A percentile compares a stretch with the other conserved stretches of the same genome.
phyloP scores from a whole-genome alignment of 92 coral and sea anemone species.

The Epizoanthus stellaris region DNA sequence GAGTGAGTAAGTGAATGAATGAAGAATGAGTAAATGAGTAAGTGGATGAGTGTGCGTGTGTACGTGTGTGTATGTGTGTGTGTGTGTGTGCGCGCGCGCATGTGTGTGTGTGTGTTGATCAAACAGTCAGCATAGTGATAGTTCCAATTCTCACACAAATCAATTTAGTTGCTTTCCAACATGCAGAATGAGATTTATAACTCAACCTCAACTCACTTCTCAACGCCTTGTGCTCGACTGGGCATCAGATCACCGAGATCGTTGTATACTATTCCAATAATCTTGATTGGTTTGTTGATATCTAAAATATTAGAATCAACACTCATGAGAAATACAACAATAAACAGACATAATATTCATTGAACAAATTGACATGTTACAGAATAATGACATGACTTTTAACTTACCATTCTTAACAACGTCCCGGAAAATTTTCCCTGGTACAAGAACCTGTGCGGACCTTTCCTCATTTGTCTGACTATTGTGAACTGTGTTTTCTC shows the following conservation, averaged over 20 bases:
- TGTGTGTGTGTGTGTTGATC: not conserved
- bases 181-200: not conserved
- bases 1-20: no score
- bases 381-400: not conserved
- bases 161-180: no score
- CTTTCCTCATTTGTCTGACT: not conserved
- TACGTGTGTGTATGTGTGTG: not conserved
- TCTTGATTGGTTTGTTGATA: slow-evolving; percentile 48
- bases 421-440: slow-evolving; percentile 65
- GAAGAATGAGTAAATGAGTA: no score
- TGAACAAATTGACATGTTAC: not conserved
- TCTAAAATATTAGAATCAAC: slow-evolving; percentile 48
- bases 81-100: not conserved
- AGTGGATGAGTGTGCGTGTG: not conserved
- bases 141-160: no score
- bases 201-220: slow-evolving; percentile 57
- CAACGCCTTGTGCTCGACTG: slow-evolving; percentile 74
- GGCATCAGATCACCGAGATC: slow-evolving; percentile 82
- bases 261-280: slow-evolving; percentile 68
- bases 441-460: slow-evolving; percentile 55
- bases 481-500: not conserved
- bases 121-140: no score
- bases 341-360: no score
- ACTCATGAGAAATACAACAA: not conserved
- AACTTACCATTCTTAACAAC: slow-evolving; percentile 36